phyloP scores from a whole-genome alignment of 2,113 vertebrate species.

The Ptilorrhoa leucosticta region DNA sequence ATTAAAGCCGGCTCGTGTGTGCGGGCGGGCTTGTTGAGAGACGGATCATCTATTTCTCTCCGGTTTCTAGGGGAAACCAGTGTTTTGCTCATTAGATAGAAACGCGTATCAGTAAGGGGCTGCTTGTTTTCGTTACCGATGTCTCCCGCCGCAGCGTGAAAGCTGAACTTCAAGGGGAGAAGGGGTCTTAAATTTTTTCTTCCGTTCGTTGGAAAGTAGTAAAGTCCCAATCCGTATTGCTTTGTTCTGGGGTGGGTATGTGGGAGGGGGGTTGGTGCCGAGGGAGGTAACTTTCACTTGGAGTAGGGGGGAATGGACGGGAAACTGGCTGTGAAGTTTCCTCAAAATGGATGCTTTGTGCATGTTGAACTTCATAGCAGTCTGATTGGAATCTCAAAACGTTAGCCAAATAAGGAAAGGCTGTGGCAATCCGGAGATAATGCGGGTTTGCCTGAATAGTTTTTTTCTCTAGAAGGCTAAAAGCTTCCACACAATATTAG shows the following conservation, averaged over 20 bases:
- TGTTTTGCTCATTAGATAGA: neutral
- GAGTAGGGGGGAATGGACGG: neutral
- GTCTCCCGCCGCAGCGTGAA: constrained; percentile 10
- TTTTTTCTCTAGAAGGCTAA: constrained; percentile 65
- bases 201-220: neutral
- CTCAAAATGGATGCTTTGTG: constrained; percentile 82
- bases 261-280: neutral
- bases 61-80: neutral
- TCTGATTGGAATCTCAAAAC: constrained; percentile 80
- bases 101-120: neutral
- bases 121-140: neutral
- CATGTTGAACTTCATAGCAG: constrained; percentile 81
- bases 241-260: constrained; percentile 6
- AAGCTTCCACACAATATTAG: constrained; percentile 33
- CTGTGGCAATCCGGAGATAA: constrained; percentile 80
- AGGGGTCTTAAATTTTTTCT: neutral
- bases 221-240: neutral
- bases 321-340: constrained; percentile 60
- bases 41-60: neutral
- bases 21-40: neutral
- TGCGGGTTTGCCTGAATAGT: constrained; percentile 70
- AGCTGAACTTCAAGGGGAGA: neutral
- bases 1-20: neutral
- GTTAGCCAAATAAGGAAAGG: constrained; percentile 87
- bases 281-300: constrained; percentile 17